Evolutionary conservation across 1,140 invertebrate species (phyloP), one percentile per base, ranked within the genome.

Genomic region (Drosophila azteca): DNA sequence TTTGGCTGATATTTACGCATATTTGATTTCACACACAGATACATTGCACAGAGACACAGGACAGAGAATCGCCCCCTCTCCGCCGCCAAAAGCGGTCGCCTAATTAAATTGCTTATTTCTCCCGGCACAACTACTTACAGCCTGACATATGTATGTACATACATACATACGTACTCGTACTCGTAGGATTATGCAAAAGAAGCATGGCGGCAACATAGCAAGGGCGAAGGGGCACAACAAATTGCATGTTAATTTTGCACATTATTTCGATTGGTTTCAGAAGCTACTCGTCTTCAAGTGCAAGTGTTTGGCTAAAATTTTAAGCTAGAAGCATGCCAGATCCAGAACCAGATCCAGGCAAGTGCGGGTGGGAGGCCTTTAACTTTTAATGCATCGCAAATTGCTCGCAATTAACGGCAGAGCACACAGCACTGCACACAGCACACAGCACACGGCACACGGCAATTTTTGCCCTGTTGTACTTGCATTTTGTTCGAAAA

Each of bases 351-450:
- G 22, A 20, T 17, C 51, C 45, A 26, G n/a, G 26, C 6, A 26
- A 11, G 46, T 22, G 46, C 44, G 29, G 8, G 46, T 50, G 29
- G n/a, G 3, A 24, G n/a, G 4, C 35, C 58, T 50, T 69, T 63
- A 87, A 87, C 78, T 87, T 82, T 85, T 82, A 87, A 85, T 87
- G 61, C 75, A 82, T 60, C 52, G 61, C 65, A 87, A 87, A 81
- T 87, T 81, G 78, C 61, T 82, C 55, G 82, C 82, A 85, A 85
- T 85, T 87, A 85, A 73, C 71, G 65, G 5, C 11, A 39, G 9
- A 11, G 31, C 9, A 20, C 17, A 39, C 31, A 11, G 9, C 9
- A 0, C 9, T 4, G 24, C 24, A 26, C 24, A 26, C 24, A 9
- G 54, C 46, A 62, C 62, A 0, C 9, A 11, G 24, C 24, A 26